Evolutionary conservation across 1,140 invertebrate species (phyloP), one percentile per base, ranked within the genome.

Genomic region (Pteromalus puparum): DNA sequence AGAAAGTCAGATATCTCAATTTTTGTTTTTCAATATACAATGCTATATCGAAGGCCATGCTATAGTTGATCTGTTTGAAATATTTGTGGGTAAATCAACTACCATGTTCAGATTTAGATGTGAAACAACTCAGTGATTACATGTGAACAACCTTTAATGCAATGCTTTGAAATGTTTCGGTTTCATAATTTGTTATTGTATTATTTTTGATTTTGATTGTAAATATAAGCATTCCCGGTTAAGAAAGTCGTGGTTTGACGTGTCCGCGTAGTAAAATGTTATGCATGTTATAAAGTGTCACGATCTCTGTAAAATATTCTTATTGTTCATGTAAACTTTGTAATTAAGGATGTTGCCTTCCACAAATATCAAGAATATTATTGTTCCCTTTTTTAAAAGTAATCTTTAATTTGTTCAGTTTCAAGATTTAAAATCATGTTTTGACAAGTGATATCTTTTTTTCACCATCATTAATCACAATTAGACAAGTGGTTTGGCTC

Each of bases 21-120:
- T 65, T 78, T 79, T 73, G 0, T 61, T 48, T 70, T 42, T 75
- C 24, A 5, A 28, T 61, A 48, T 80, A 75, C 72, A 81, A 75
- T 84, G 77, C 61, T 48, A 28, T n/a, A 74, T 84, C 83, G 83
- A 84, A 84, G 83, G 83, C 83, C 83, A 75, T 3, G n/a, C 26
- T 10, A 70, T 30, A 21, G 18, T 61, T n/a, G 21, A n/a, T 61
- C 5, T 61, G 21, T 21, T 48, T 48, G 7, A 4, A 21, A 61
- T 61, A 21, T 21, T 61, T 61, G 38, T 61, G 1, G 10, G 18
- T 48, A 15, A 18, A 48, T 48, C 13, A 48, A 15, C 2, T 48
- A 48, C 3, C 15, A 4, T 48, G 46, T 13, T 48, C 46, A 18
- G 13, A 48, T 48, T 48, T 48, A 5, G 13, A 48, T 48, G 4